Conservation (phyloP, 2,888 invertebrate species). For the Dryobota labecula region DNA sequence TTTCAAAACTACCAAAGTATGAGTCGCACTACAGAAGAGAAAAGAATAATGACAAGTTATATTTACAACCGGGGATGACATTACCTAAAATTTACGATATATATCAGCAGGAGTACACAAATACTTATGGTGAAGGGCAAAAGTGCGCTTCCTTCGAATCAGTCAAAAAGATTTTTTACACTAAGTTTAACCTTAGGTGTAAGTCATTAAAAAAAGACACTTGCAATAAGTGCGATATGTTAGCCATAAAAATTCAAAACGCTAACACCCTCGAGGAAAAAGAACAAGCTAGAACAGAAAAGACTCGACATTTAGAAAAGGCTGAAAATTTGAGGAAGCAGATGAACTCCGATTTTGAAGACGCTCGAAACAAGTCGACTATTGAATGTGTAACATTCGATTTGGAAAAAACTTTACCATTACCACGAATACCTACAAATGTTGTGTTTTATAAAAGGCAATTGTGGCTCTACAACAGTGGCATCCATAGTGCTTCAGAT, state of each 20-base stretch:
- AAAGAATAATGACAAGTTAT: constrained; percentile 40
- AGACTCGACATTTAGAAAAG: constrained; percentile 36
- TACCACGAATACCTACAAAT: constrained; percentile 45
- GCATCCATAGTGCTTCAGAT: constrained; percentile 38
- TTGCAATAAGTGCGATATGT: constrained; percentile 36
- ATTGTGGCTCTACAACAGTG: constrained; percentile 47
- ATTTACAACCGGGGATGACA: constrained; percentile 46
- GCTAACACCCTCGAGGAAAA: constrained; percentile 20
- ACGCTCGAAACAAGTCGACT: constrained; percentile 27
- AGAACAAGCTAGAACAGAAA: constrained; percentile 32
- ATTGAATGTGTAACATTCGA: constrained; percentile 23
- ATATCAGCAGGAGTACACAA: constrained; percentile 41
- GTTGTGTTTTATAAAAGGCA: constrained; percentile 52
- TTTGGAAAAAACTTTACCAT: constrained; percentile 42
- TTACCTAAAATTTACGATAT: constrained; percentile 43
- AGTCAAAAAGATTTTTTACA: constrained; percentile 34
- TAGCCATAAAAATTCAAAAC: constrained; percentile 29
- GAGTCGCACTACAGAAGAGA: constrained; percentile 47
- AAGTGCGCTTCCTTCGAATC: constrained; percentile 37
- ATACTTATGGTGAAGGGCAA: constrained; percentile 26
- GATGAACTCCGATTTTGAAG: constrained; percentile 40
- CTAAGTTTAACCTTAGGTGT: constrained; percentile 30
- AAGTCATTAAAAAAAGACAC: constrained; percentile 28
- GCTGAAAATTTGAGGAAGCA: constrained; percentile 34
- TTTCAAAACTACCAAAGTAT: constrained; percentile 51